These are phyloP conservation scores for Calephelis perditalis DNA, from an alignment of 2,888 invertebrate species.

Conservation along the genomic window DNA sequence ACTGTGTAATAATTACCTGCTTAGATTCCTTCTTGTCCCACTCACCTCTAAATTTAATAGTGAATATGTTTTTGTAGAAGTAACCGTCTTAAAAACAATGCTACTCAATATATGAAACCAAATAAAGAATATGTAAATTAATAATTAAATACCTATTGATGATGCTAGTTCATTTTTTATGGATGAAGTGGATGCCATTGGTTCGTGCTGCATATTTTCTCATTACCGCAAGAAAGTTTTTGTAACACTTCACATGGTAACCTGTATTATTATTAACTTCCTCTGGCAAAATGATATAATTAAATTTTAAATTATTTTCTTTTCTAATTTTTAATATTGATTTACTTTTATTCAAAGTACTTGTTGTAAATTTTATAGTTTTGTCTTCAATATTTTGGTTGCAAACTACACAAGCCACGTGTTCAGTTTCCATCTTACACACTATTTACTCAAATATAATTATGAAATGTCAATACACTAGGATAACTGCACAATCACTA, in stretches of 20 bases:
- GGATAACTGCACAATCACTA: conserved; percentile 4
- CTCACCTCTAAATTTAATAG: too few species aligned
- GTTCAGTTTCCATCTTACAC: conserved; percentile 11
- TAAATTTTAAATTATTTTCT: conserved; percentile 6
- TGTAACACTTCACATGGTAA: not conserved
- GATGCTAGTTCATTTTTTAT: not conserved
- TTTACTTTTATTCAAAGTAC: not conserved
- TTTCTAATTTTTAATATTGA: conserved; percentile 2
- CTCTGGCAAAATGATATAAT: not conserved
- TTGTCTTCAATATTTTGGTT: conserved; percentile 7
- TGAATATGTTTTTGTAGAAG: too few species aligned
- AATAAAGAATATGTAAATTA: too few species aligned
- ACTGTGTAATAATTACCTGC: too few species aligned
- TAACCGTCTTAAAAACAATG: too few species aligned
- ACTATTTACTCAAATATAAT: conserved; percentile 5
- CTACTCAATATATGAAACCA: too few species aligned
- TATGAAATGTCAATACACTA: conserved; percentile 6
- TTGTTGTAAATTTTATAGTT: conserved; percentile 7
- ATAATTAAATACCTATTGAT: not conserved
- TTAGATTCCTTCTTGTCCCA: too few species aligned
- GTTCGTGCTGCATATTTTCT: not conserved
- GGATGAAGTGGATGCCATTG: too few species aligned
- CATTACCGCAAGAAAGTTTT: not conserved
- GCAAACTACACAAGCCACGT: conserved; percentile 10
- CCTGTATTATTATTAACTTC: not conserved